These are phyloP conservation scores for Pseudochromis fuscus DNA, from an alignment of 2,797 vertebrate genomes.

Conservation along the genomic window DNA sequence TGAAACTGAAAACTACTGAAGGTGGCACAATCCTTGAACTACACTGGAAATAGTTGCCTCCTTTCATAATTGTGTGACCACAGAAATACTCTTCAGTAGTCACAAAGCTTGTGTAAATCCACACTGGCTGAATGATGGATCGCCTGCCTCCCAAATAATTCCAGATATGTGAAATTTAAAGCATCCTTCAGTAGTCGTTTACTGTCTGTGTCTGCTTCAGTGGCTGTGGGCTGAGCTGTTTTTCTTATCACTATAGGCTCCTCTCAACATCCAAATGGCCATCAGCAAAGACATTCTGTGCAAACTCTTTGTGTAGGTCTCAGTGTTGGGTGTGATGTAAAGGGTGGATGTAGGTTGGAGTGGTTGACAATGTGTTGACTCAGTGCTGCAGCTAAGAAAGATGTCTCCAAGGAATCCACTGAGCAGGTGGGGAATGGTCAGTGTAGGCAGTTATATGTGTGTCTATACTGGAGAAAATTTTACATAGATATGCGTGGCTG, in stretches of 20 bases:
- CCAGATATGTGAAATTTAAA: constrained; percentile 45
- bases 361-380: constrained; percentile 64
- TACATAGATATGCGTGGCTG: constrained; percentile 45
- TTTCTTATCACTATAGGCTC: constrained; percentile 21
- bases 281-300: constrained; percentile 41
- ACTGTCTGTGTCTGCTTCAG: constrained; percentile 46
- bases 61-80: constrained; percentile 4
- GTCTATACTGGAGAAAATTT: constrained; percentile 4
- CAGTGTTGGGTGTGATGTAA: constrained; percentile 4
- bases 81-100: neutral
- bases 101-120: neutral
- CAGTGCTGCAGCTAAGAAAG: constrained; percentile 47
- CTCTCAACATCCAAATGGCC: constrained; percentile 55
- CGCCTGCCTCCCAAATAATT: constrained; percentile 34
- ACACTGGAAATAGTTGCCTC: neutral
- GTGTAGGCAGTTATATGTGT: constrained; percentile 30
- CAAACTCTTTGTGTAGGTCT: constrained; percentile 39
- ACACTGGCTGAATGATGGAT: constrained; percentile 22
- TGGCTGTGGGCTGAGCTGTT: constrained; percentile 47
- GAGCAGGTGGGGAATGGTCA: constrained; percentile 52
- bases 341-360: constrained; percentile 30
- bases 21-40: constrained; percentile 54
- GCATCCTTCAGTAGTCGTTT: constrained; percentile 30
- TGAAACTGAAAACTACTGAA: constrained; percentile 63
- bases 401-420: constrained; percentile 42